These are phyloP conservation scores for Hydropsyche betteni DNA, from an alignment of 2,888 invertebrate species.

Conservation along the genomic window DNA sequence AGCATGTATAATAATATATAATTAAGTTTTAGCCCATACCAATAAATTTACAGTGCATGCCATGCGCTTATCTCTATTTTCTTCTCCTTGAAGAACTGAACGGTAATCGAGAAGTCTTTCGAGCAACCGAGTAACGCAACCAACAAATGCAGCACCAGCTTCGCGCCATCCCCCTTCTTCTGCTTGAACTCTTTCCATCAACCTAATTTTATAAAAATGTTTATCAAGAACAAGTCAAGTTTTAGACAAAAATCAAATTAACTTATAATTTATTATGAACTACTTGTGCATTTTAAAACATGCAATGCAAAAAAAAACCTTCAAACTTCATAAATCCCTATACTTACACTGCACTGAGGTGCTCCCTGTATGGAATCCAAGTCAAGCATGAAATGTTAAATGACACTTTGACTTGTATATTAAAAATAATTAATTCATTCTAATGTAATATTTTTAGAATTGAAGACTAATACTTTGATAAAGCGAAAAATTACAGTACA, in stretches of 20 bases:
- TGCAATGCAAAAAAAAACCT: neutral
- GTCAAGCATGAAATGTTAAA: constrained; percentile 49
- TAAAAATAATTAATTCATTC: neutral
- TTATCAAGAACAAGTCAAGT: constrained; percentile 38
- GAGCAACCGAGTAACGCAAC: constrained; percentile 87
- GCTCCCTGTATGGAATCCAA: constrained; percentile 73
- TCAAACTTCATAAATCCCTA: constrained; percentile 41
- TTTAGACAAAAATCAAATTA: neutral
- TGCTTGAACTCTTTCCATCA: constrained; percentile 84
- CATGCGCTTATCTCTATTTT: constrained; percentile 94
- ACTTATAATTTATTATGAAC: neutral
- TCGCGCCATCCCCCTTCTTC: constrained; percentile 91
- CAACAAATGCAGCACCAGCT: constrained; percentile 90
- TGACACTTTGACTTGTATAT: constrained; percentile 37
- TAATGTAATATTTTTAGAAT: neutral
- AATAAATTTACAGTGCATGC: constrained; percentile 94
- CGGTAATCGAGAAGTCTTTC: constrained; percentile 93
- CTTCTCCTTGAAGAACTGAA: constrained; percentile 94
- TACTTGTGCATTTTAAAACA: neutral
- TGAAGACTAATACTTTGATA: no score
- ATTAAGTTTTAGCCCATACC: constrained; percentile 60
- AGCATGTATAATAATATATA: constrained; percentile 21
- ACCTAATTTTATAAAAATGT: constrained; percentile 61
- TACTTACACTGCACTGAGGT: constrained; percentile 93
- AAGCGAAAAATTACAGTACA: no score